These are phyloP conservation scores for Charina bottae DNA, from an alignment of 2,113 vertebrate genomes.

Conservation along the genomic window DNA sequence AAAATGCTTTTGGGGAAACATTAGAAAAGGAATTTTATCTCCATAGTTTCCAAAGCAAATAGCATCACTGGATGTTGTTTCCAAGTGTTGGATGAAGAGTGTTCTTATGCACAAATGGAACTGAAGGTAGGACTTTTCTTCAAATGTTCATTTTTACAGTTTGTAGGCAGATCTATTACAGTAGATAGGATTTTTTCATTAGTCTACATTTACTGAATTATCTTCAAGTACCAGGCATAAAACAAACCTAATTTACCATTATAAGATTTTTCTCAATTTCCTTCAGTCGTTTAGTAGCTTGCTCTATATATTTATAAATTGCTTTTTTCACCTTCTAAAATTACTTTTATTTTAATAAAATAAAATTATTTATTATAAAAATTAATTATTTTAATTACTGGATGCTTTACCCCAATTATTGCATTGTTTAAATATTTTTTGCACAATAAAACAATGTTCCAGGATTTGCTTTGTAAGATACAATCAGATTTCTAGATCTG, in stretches of 20 bases:
- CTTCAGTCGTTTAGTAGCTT: not conserved
- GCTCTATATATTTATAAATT: not conserved
- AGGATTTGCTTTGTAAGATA: slow-evolving; percentile 45
- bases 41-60: not conserved
- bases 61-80: not conserved
- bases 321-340: not conserved
- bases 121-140: not conserved
- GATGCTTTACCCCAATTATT: not conserved
- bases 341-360: too few relatives aligned
- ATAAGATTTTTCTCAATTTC: not conserved
- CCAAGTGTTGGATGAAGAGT: not conserved
- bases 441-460: slow-evolving; percentile 38
- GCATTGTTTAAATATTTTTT: not conserved
- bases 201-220: not conserved
- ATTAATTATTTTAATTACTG: not conserved
- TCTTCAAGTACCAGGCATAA: not conserved
- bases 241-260: slow-evolving; percentile 2
- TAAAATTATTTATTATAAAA: too few relatives aligned
- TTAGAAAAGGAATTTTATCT: not conserved
- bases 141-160: not conserved
- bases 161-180: not conserved
- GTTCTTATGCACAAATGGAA: not conserved
- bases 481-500: slow-evolving; percentile 38
- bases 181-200: not conserved
- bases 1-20: not conserved